Conservation (phyloP, 1,140 invertebrate genomes). For the Orius insidiosus region DNA sequence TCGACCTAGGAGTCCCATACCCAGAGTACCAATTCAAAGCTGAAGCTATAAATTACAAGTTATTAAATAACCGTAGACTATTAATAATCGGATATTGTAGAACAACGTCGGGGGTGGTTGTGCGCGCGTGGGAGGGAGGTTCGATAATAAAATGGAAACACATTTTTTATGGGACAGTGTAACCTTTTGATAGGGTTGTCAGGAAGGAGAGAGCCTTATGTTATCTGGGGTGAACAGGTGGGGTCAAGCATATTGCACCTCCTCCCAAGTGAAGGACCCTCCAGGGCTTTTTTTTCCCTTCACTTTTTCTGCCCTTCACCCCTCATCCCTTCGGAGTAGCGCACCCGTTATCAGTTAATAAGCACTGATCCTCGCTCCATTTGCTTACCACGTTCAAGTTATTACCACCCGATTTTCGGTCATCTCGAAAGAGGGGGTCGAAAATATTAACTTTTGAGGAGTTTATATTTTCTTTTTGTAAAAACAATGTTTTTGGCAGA, state of each 20-base stretch:
- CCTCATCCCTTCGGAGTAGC: not conserved
- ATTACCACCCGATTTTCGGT: not conserved
- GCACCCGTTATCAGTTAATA: slow-evolving; percentile 8
- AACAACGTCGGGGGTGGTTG: too few species aligned
- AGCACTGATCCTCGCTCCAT: slow-evolving; percentile 7
- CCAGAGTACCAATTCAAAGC: too few species aligned
- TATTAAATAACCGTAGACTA: too few species aligned
- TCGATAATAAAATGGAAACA: slow-evolving; percentile 11
- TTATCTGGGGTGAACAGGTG: slow-evolving; percentile 9
- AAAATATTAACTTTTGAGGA: too few species aligned
- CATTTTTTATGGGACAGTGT: slow-evolving; percentile 10
- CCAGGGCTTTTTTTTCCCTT: not conserved
- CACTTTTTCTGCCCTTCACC: not conserved
- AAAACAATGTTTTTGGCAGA: too few species aligned
- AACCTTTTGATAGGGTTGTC: slow-evolving; percentile 12
- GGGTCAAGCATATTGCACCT: slow-evolving; percentile 12
- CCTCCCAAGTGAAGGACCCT: not conserved
- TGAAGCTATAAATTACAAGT: too few species aligned
- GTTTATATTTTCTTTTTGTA: too few species aligned
- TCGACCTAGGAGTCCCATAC: too few species aligned
- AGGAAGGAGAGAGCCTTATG: slow-evolving; percentile 9
- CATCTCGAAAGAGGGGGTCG: not conserved
- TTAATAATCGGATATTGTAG: too few species aligned
- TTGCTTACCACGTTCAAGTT: not conserved
- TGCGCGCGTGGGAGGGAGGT: too few species aligned